Evolutionary conservation across 2,113 vertebrate genomes (phyloP).

Genomic region (Machaerirhynchus nigripectus): DNA sequence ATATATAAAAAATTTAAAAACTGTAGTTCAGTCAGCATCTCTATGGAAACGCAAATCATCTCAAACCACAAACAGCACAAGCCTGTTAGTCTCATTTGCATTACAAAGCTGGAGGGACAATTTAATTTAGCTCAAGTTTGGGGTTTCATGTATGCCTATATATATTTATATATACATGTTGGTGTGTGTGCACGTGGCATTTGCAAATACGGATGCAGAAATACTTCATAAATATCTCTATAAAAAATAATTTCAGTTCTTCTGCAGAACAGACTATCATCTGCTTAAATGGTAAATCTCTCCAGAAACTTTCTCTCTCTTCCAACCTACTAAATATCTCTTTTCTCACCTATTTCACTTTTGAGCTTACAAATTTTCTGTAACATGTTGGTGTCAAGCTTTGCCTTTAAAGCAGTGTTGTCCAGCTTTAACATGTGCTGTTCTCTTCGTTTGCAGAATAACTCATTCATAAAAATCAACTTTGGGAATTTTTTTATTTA

Average conservation of each 20-base stretch:
- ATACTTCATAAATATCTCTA: not conserved
- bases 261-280: not conserved
- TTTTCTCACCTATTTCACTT: not conserved
- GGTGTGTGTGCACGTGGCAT: not conserved
- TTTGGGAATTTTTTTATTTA: not conserved
- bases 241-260: slow-evolving; percentile 14
- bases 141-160: not conserved
- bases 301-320: not conserved
- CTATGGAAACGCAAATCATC: slow-evolving; percentile 59
- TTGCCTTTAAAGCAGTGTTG: not conserved
- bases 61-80: slow-evolving; percentile 21
- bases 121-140: slow-evolving; percentile 25
- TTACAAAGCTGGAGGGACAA: slow-evolving; percentile 23
- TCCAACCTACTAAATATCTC: not conserved
- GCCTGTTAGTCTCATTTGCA: slow-evolving; percentile 42
- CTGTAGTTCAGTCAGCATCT: slow-evolving; percentile 40
- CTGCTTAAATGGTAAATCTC: not conserved
- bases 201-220: slow-evolving; percentile 6
- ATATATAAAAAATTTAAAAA: not conserved
- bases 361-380: not conserved
- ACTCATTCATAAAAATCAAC: not conserved
- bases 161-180: not conserved
- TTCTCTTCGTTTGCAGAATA: slow-evolving; percentile 6
- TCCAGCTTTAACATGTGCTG: not conserved
- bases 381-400: not conserved